These are phyloP conservation scores for Forbesichthys papilliferus DNA, from an alignment of 2,113 vertebrate genomes.

Conservation along the genomic window DNA sequence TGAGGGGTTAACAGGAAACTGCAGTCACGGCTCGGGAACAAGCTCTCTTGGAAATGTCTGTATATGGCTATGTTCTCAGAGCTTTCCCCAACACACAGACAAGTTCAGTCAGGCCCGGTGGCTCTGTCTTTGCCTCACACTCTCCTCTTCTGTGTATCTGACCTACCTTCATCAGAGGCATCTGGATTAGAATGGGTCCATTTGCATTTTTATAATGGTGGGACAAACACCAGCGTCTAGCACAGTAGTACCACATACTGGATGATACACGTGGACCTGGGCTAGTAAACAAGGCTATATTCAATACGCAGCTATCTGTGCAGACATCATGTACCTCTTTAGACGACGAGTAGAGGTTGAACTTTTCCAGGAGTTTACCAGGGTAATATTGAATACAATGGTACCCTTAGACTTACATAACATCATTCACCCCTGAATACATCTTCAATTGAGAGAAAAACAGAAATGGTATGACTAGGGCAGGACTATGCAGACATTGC, in stretches of 20 bases:
- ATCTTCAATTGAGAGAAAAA: not conserved
- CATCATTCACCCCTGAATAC: too few species aligned
- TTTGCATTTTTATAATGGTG: constrained; percentile 5
- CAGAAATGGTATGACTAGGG: constrained; percentile 3
- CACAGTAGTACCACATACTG: not conserved
- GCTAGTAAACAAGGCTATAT: not conserved
- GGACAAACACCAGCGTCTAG: not conserved
- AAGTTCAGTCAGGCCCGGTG: constrained; percentile 72
- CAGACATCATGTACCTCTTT: not conserved
- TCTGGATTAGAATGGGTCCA: not conserved
- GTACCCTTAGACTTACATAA: not conserved
- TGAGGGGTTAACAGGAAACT: constrained; percentile 76
- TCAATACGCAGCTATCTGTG: too few species aligned
- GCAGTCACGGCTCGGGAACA: constrained; percentile 37
- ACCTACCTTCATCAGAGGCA: constrained; percentile 33
- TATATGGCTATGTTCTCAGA: constrained; percentile 72
- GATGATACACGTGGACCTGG: not conserved
- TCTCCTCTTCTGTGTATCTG: constrained; percentile 44
- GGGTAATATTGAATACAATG: not conserved
- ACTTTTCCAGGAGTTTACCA: not conserved
- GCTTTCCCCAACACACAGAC: constrained; percentile 63
- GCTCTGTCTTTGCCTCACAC: constrained; percentile 32
- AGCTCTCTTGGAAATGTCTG: constrained; percentile 71
- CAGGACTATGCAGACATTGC: not conserved
- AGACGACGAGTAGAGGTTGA: too few species aligned